Conservation (phyloP, 2,113 vertebrate species). For the Microtus ochrogaster region DNA sequence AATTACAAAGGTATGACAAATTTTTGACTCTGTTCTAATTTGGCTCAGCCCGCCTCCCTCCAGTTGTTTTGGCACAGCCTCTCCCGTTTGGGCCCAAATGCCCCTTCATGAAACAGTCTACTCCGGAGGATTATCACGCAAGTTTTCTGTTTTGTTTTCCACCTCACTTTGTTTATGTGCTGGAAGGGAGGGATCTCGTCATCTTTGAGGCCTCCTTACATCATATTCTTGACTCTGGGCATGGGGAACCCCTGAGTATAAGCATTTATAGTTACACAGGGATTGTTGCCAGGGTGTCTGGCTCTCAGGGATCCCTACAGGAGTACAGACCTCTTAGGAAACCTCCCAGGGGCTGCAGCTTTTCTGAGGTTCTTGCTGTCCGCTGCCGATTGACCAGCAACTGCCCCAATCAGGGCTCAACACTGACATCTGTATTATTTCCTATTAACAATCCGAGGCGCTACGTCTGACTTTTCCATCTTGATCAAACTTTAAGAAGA, state of each 20-base stretch:
- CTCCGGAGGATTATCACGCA: conserved; percentile 59
- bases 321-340: background rate
- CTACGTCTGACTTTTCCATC: background rate
- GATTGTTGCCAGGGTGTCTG: background rate
- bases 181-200: conserved; percentile 36
- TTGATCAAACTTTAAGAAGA: background rate
- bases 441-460: background rate
- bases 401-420: background rate
- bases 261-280: background rate
- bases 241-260: background rate
- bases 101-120: conserved; percentile 63
- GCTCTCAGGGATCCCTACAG: background rate
- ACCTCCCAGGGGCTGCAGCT: no score
- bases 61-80: conserved; percentile 61
- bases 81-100: conserved; percentile 48
- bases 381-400: background rate
- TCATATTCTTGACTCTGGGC: conserved; percentile 1
- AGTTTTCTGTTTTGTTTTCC: conserved; percentile 80
- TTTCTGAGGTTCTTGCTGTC: background rate
- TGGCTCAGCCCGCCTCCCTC: conserved; percentile 68
- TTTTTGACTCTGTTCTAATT: conserved; percentile 76
- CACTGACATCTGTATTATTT: background rate
- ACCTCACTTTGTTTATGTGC: conserved; percentile 81
- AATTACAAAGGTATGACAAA: conserved; percentile 77
- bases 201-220: conserved; percentile 61